A percentile compares a stretch with the other conserved stretches of the same genome.
Evolutionary conservation across 1,140 invertebrate genomes (phyloP).

Genomic region (Diorhabda elongata): DNA sequence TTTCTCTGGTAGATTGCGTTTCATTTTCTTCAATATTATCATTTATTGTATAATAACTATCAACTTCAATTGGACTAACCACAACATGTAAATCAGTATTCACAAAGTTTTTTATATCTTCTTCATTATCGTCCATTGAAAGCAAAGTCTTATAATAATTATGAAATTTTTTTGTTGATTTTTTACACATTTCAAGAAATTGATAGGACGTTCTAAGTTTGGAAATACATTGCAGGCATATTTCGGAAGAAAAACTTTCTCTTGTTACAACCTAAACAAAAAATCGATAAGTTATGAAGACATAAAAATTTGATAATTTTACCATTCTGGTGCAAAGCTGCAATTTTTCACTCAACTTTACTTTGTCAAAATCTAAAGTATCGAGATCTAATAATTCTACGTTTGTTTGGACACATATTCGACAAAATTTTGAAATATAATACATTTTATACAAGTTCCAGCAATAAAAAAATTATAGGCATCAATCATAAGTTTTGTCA

Average conservation of each 20-base stretch:
- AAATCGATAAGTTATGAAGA: slow-evolving; percentile 42
- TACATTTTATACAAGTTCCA: background rate
- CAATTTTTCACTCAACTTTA: slow-evolving; percentile 43
- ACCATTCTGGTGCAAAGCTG: slow-evolving; percentile 43
- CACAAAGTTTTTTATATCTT: slow-evolving; percentile 31
- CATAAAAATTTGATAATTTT: slow-evolving; percentile 33
- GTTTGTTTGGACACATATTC: slow-evolving; percentile 32
- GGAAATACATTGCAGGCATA: slow-evolving; percentile 40
- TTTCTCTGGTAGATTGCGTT: slow-evolving; percentile 12
- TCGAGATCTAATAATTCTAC: slow-evolving; percentile 40
- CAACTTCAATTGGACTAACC: slow-evolving; percentile 23
- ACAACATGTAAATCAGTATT: slow-evolving; percentile 37
- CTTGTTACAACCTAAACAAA: slow-evolving; percentile 38
- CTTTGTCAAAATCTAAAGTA: slow-evolving; percentile 37
- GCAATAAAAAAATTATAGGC: background rate
- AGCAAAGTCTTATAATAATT: slow-evolving; percentile 39
- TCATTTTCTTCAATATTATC: slow-evolving; percentile 14
- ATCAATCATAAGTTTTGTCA: background rate
- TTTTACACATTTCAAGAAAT: slow-evolving; percentile 43
- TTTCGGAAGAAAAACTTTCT: slow-evolving; percentile 39
- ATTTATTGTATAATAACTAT: slow-evolving; percentile 5
- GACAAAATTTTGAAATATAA: background rate
- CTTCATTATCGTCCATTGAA: slow-evolving; percentile 25
- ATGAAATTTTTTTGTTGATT: slow-evolving; percentile 41
- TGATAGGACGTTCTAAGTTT: slow-evolving; percentile 43